phyloP scores from a whole-genome alignment of 2,888 invertebrate genomes.

The Nasonovia ribisnigri region DNA sequence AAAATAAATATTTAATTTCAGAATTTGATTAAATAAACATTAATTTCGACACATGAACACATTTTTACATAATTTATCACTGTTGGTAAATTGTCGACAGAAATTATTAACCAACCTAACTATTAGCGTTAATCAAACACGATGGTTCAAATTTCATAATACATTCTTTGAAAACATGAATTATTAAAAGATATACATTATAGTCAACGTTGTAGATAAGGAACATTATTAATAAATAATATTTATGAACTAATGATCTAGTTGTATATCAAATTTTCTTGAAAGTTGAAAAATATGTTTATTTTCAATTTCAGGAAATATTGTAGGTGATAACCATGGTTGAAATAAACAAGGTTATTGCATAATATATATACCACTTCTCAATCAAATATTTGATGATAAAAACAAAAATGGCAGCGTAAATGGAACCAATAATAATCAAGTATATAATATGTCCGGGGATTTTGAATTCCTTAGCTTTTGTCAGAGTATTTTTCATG shows the following conservation, averaged over 20 bases:
- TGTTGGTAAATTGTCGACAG: neutral
- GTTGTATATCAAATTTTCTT: neutral
- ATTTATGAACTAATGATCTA: conserved; percentile 8
- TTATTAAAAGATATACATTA: conserved; percentile 20
- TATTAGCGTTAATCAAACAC: conserved; percentile 26
- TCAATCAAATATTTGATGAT: too few species aligned
- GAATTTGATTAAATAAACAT: conserved; percentile 3
- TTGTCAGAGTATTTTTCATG: too few species aligned
- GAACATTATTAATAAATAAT: conserved; percentile 3
- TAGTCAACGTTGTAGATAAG: neutral
- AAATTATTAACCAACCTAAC: conserved; percentile 25
- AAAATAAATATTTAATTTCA: neutral
- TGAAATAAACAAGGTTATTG: too few species aligned
- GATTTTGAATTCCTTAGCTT: too few species aligned
- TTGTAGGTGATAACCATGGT: neutral
- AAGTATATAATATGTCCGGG: too few species aligned
- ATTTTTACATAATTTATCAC: neutral
- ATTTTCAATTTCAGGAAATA: neutral
- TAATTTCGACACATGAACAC: neutral
- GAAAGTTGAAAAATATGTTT: neutral
- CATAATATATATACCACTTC: too few species aligned
- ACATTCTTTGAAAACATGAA: conserved; percentile 32
- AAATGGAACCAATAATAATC: too few species aligned
- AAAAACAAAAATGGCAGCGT: too few species aligned
- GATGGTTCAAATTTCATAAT: conserved; percentile 45